Evolutionary conservation across 2,888 invertebrate genomes (phyloP).

Genomic region (Syrphus vitripennis): DNA sequence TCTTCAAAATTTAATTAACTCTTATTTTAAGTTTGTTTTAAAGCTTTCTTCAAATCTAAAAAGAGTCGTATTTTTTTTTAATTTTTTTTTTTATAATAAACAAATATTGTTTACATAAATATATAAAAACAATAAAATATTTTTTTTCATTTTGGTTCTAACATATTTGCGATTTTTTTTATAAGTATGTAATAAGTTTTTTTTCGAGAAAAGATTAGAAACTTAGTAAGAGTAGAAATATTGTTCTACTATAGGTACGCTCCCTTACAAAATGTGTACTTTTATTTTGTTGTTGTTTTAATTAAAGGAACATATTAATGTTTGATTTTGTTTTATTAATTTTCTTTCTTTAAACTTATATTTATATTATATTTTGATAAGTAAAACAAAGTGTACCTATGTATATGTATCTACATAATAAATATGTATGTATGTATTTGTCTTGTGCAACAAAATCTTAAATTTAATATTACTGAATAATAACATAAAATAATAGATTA

Average conservation of each 20-base stretch:
- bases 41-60: constrained; percentile 65
- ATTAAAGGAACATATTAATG: constrained; percentile 49
- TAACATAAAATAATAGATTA: not conserved
- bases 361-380: not conserved
- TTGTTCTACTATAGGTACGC: constrained; percentile 42
- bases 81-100: not conserved
- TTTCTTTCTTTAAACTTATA: constrained; percentile 7
- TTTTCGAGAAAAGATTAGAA: constrained; percentile 48
- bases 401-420: no score
- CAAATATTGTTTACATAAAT: constrained; percentile 45
- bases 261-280: constrained; percentile 38
- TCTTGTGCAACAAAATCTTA: constrained; percentile 60
- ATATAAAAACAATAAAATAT: not conserved
- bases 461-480: constrained; percentile 29
- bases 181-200: constrained; percentile 26
- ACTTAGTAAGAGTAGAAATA: constrained; percentile 42
- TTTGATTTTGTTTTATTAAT: not conserved
- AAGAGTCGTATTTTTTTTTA: not conserved
- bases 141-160: not conserved
- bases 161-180: not conserved
- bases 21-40: constrained; percentile 62
- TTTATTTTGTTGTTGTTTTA: constrained; percentile 11
- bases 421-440: constrained; percentile 18
- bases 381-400: constrained; percentile 43
- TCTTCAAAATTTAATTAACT: constrained; percentile 53